Conservation (phyloP, 2,113 vertebrate genomes). For the Onychostoma macrolepis region DNA sequence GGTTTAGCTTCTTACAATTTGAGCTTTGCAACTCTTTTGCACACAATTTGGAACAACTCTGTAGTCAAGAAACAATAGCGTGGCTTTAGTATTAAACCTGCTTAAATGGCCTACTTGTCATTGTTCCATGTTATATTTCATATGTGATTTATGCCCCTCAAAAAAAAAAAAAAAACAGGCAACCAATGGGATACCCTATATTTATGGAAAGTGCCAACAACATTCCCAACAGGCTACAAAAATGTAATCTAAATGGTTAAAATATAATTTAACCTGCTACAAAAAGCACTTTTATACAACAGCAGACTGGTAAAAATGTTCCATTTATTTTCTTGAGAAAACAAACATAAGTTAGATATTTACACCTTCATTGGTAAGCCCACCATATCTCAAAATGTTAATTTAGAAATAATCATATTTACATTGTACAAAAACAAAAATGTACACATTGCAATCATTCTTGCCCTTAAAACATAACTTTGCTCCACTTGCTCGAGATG, state of each 20-base stretch:
- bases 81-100: background rate
- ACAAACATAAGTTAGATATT: slow-evolving; percentile 74
- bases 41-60: background rate
- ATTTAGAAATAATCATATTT: slow-evolving; percentile 74
- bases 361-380: slow-evolving; percentile 70
- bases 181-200: too few species aligned
- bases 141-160: background rate
- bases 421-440: slow-evolving; percentile 71
- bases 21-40: background rate
- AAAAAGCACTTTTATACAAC: background rate
- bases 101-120: background rate
- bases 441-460: slow-evolving; percentile 61
- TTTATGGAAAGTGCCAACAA: background rate
- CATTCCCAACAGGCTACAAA: background rate
- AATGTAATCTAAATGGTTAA: background rate
- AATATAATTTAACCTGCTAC: background rate
- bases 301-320: slow-evolving; percentile 46
- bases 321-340: slow-evolving; percentile 59
- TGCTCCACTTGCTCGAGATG: background rate
- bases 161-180: too few species aligned
- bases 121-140: background rate
- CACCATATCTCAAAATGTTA: slow-evolving; percentile 60
- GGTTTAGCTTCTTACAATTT: background rate
- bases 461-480: slow-evolving; percentile 45
- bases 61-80: background rate